Evolutionary conservation across 2,797 vertebrate species (phyloP).

Genomic region (Pelodytes ibericus): DNA sequence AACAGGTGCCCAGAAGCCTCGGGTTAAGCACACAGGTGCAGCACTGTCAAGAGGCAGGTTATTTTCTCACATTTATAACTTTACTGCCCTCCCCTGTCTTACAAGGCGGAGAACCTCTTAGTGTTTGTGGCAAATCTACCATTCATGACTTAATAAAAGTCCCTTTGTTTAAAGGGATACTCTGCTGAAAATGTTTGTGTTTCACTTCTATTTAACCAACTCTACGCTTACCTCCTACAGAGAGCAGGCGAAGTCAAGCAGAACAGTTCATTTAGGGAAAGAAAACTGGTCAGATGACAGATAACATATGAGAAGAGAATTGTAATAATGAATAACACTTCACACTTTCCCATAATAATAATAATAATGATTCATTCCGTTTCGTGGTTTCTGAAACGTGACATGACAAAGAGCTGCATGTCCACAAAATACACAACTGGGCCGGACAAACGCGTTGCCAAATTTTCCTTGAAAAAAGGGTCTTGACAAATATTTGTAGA

Average conservation of each 20-base stretch:
- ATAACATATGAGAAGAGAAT: background rate
- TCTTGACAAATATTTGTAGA: too few relatives aligned
- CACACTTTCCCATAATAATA: too few relatives aligned
- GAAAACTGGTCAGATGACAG: background rate
- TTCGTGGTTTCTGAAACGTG: too few relatives aligned
- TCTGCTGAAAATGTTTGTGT: constrained; percentile 29
- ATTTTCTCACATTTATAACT: constrained; percentile 48
- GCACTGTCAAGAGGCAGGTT: constrained; percentile 50
- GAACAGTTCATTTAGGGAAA: constrained; percentile 17
- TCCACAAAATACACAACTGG: too few relatives aligned
- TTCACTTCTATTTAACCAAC: constrained; percentile 21
- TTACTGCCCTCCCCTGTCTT: constrained; percentile 42
- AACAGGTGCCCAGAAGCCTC: constrained; percentile 76
- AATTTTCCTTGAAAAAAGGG: too few relatives aligned
- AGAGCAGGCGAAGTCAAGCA: constrained; percentile 11
- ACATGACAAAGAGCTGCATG: too few relatives aligned
- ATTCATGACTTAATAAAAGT: constrained; percentile 49
- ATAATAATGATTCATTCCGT: too few relatives aligned
- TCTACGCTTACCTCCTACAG: constrained; percentile 43
- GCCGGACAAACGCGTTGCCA: too few relatives aligned
- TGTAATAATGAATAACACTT: too few relatives aligned
- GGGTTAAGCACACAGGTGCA: constrained; percentile 63
- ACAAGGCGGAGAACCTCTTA: constrained; percentile 47
- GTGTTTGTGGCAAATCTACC: constrained; percentile 44
- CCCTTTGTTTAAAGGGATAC: constrained; percentile 41